phyloP scores from a whole-genome alignment of 30 jellyfish, hydroid and myxozoan genomes.

The Hydractinia symbiolongicarpus region DNA sequence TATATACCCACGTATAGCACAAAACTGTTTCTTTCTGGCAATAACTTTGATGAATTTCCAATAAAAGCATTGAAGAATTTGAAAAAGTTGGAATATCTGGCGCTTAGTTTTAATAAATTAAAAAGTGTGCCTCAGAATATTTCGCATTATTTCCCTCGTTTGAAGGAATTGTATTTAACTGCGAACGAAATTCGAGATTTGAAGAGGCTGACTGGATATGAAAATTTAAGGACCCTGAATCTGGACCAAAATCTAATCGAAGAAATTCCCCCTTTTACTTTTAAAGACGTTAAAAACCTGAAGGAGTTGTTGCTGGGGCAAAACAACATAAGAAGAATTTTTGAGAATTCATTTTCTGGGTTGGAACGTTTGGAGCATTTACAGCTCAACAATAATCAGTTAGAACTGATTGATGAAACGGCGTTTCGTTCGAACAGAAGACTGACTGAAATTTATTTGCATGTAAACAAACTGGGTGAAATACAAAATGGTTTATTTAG shows the following conservation, averaged over 20 bases:
- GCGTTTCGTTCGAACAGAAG: constrained; percentile 15
- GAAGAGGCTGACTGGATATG: background rate
- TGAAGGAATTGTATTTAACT: background rate
- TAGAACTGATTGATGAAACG: constrained; percentile 5
- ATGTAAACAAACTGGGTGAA: background rate
- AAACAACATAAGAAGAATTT: background rate
- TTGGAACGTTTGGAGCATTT: background rate
- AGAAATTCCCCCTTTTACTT: background rate
- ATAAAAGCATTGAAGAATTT: background rate
- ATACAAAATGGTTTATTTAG: background rate
- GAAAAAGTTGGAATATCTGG: background rate
- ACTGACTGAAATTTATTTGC: constrained; percentile 12
- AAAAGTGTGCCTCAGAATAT: background rate
- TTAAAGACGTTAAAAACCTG: background rate
- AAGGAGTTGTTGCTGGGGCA: constrained; percentile 9
- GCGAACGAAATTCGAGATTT: background rate
- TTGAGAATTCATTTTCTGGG: background rate
- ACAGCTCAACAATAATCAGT: constrained; percentile 15
- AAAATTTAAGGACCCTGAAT: background rate
- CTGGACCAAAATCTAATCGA: background rate
- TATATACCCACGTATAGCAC: background rate
- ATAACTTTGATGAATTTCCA: background rate
- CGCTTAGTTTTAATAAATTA: background rate
- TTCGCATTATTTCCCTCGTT: background rate
- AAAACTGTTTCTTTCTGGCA: constrained; percentile 4